Evolutionary conservation across 2,888 invertebrate genomes (phyloP), one percentile per base, ranked within the genome.

Genomic region (Lucinisca nassula): DNA sequence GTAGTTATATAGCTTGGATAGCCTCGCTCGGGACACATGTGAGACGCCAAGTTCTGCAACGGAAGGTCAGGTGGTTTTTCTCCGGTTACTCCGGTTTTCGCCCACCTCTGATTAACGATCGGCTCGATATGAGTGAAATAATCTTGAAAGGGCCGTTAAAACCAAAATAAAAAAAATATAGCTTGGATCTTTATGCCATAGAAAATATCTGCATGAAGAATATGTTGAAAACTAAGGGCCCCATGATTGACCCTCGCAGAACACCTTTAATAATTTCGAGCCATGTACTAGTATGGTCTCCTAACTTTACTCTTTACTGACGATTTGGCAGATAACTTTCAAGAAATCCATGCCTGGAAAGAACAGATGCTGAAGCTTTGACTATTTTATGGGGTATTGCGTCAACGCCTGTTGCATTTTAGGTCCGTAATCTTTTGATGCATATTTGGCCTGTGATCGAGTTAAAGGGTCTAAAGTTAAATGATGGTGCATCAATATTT

Each of bases 321-420:
- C 55, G 55, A n/a, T 21, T 21, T n/a, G 55, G 21, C 12, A 8
- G 55, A 55, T 55, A 55, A 21, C 55, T 55, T 55, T 8, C 55
- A 8, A 55, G 10, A 21, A 55, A 21, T 4, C 21, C n/a, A 12
- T n/a, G 73, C 24, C 27, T 74, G 4, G 30, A 27, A 3, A 74
- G 38, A 17, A n/a, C 30, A 3, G 14, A 24, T n/a, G 38, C 40
- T 40, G 40, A 38, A 6, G 73, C 40, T 40, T 38, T 74, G 10
- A 74, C 45, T 24, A 74, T 74, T 38, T 74, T 74, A 24, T 38
- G n/a, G 4, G 40, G 73, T 4, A 77, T 77, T 32, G n/a, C 58
- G 37, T 58, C 58, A 17, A 55, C 77, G 58, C 77, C 55, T 14
- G 77, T 77, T 24, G 55, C 77, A 21, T 77, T 77, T 32, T 77